Percentiles rank a stretch among this genome's conserved stretches.
These are phyloP conservation scores for Aphelocoma californica DNA, from an alignment of 2,797 vertebrate genomes.

Conservation along the genomic window DNA sequence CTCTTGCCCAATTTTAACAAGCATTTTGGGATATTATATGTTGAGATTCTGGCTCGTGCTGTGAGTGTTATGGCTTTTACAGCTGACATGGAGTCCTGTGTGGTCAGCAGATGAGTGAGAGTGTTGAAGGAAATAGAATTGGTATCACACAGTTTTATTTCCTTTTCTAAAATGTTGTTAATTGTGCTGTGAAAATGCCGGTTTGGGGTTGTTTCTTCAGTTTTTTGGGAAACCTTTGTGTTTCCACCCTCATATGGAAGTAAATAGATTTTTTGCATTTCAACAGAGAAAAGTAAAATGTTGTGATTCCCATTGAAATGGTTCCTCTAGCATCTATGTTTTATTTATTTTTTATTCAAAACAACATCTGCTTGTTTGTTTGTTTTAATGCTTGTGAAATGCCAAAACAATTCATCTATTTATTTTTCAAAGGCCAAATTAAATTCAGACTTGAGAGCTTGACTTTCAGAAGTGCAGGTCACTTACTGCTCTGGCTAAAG, in stretches of 20 bases:
- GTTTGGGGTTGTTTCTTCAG: not conserved
- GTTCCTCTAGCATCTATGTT: not conserved
- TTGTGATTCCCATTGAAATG: not conserved
- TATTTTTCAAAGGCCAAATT: not conserved
- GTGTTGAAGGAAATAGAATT: constrained; percentile 3
- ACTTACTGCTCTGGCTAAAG: not conserved
- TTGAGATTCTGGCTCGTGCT: not conserved
- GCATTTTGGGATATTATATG: not conserved
- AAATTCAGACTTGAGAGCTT: not conserved
- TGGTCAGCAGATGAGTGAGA: not conserved
- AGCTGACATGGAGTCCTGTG: not conserved
- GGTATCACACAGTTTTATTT: not conserved
- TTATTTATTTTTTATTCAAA: constrained; percentile 51
- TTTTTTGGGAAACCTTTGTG: not conserved
- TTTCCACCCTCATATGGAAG: not conserved
- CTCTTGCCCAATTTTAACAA: not conserved
- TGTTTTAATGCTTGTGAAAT: constrained; percentile 7
- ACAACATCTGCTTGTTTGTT: constrained; percentile 52
- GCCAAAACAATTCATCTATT: constrained; percentile 26
- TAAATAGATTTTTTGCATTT: not conserved
- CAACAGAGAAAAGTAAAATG: not conserved
- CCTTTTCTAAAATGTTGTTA: not conserved
- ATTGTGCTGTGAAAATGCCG: not conserved
- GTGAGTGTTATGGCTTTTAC: not conserved
- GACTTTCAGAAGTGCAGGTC: constrained; percentile 22